A percentile compares a stretch with the other conserved stretches of the same genome.
phyloP scores from a whole-genome alignment of 2,797 vertebrate genomes.

The Lutra lutra region DNA sequence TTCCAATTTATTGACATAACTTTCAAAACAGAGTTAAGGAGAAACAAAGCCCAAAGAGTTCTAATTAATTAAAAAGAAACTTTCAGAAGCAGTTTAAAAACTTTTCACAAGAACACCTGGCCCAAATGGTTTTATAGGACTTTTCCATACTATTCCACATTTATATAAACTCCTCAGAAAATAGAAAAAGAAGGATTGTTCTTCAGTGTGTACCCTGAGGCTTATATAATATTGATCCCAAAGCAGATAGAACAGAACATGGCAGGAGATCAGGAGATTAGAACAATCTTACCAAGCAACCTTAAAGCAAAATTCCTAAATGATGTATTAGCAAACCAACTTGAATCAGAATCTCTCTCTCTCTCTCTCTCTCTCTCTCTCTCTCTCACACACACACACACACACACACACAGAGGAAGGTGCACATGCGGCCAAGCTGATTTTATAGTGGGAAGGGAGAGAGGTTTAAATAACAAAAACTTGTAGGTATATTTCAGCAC shows the following conservation, averaged over 20 bases:
- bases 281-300: neutral
- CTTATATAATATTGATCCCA: neutral
- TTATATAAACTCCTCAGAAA: constrained; percentile 28
- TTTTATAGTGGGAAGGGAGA: neutral
- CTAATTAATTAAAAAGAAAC: neutral
- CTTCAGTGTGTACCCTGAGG: neutral
- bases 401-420: neutral
- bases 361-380: neutral
- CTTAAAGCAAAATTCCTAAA: constrained; percentile 23
- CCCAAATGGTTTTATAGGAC: neutral
- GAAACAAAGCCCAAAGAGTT: constrained; percentile 10
- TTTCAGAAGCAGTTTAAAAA: constrained; percentile 10
- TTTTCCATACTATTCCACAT: constrained; percentile 12
- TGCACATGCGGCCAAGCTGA: neutral
- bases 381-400: neutral
- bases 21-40: neutral
- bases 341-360: neutral
- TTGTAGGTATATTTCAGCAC: neutral
- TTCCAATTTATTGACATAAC: neutral
- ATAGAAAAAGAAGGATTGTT: neutral
- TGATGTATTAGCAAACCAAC: neutral
- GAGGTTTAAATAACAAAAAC: neutral
- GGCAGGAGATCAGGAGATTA: neutral
- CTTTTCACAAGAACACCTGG: constrained; percentile 10
- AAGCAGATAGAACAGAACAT: neutral